Evolutionary conservation across 1,140 invertebrate species (phyloP).

Genomic region (Conus betulinus): DNA sequence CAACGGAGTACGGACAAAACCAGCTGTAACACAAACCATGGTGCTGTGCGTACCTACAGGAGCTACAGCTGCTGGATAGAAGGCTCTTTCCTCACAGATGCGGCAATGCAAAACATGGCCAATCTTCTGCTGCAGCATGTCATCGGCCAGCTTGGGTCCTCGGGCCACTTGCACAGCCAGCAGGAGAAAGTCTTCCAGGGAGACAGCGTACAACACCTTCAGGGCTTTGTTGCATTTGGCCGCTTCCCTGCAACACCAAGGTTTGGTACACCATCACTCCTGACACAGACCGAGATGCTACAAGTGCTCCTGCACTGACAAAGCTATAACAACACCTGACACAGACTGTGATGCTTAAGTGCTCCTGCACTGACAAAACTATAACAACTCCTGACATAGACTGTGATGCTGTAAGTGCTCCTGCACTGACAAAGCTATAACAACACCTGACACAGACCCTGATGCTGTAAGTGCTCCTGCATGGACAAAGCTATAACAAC

Average conservation of each 20-base stretch:
- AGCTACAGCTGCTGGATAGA: constrained; percentile 62
- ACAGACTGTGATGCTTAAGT: too few relatives aligned
- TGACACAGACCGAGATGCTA: too few relatives aligned
- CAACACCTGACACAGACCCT: too few relatives aligned
- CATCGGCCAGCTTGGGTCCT: constrained; percentile 67
- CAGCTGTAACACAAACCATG: background rate
- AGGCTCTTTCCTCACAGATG: constrained; percentile 73
- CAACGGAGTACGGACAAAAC: background rate
- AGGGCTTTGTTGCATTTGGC: constrained; percentile 73
- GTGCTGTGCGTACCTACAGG: constrained; percentile 54
- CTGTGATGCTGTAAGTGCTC: too few relatives aligned
- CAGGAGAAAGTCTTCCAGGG: constrained; percentile 68
- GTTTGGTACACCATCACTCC: constrained; percentile 4
- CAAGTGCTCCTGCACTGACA: too few relatives aligned
- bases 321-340: too few relatives aligned
- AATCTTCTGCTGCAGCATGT: constrained; percentile 59
- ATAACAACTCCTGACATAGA: too few relatives aligned
- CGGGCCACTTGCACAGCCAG: constrained; percentile 63
- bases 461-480: too few relatives aligned
- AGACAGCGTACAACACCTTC: constrained; percentile 63
- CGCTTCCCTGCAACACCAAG: constrained; percentile 67
- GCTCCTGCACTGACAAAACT: too few relatives aligned
- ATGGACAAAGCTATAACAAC: too few relatives aligned
- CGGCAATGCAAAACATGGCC: constrained; percentile 70
- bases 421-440: too few relatives aligned